Conservation (phyloP, 2,888 invertebrate species). For the Caenorhabditis sp. region DNA sequence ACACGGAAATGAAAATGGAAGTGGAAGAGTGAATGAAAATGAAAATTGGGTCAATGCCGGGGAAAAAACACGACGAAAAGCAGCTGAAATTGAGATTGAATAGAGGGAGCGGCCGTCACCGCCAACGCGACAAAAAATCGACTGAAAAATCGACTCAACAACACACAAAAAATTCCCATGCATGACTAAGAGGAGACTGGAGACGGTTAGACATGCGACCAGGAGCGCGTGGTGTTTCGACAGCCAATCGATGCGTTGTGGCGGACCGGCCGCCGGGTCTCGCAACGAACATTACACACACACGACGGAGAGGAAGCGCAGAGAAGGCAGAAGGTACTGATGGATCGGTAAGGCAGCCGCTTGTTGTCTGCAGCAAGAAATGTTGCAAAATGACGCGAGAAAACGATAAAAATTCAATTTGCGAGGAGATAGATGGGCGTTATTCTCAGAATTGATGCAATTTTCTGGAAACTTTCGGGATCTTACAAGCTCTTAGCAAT, state of each 20-base stretch:
- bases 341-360: not conserved
- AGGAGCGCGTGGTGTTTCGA: slow-evolving; percentile 26
- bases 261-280: slow-evolving; percentile 43
- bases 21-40: not conserved
- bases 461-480: too few relatives aligned
- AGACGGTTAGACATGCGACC: slow-evolving; percentile 8
- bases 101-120: too few relatives aligned
- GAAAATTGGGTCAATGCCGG: not conserved
- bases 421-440: too few relatives aligned
- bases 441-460: too few relatives aligned
- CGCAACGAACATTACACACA: slow-evolving; percentile 29
- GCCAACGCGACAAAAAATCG: too few relatives aligned
- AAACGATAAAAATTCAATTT: too few relatives aligned
- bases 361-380: too few relatives aligned
- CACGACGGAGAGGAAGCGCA: slow-evolving; percentile 1
- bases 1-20: not conserved
- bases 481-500: too few relatives aligned
- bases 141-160: too few relatives aligned
- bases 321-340: not conserved
- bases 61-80: not conserved
- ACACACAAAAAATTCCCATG: too few relatives aligned
- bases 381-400: not conserved
- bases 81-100: not conserved
- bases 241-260: slow-evolving; percentile 17
- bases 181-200: not conserved